phyloP scores from a whole-genome alignment of 2,797 vertebrate species.

The Tauraco hartlaubi region DNA sequence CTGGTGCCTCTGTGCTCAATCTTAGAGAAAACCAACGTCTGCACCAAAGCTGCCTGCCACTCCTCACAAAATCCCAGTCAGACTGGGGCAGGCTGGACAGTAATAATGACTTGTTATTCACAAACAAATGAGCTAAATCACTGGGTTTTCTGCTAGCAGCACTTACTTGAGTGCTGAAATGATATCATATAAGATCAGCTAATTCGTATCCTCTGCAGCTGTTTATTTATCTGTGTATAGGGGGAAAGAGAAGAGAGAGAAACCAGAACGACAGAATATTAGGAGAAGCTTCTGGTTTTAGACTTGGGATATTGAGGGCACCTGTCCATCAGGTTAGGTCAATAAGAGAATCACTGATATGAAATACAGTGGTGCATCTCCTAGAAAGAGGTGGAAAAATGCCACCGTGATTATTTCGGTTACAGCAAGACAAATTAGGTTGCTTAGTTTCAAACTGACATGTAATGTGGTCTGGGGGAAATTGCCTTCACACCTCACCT shows the following conservation, averaged over 20 bases:
- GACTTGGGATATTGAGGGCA: neutral
- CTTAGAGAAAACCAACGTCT: neutral
- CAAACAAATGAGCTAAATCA: neutral
- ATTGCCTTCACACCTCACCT: constrained; percentile 30
- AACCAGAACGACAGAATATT: neutral
- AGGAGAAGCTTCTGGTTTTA: neutral
- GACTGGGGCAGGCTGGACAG: neutral
- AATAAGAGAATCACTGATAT: neutral
- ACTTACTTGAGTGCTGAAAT: neutral
- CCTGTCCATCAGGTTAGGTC: neutral
- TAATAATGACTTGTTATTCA: neutral
- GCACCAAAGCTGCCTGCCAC: neutral
- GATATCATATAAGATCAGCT: neutral
- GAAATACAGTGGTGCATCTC: neutral
- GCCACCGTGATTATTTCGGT: neutral
- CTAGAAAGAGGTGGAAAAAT: neutral
- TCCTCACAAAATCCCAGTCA: neutral
- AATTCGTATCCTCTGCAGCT: neutral
- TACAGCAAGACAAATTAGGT: neutral
- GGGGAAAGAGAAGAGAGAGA: neutral
- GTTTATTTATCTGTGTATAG: neutral
- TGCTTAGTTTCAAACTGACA: neutral
- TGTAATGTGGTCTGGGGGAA: neutral
- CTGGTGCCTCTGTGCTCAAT: neutral
- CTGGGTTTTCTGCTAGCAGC: neutral